Conservation (phyloP, 2,888 invertebrate species). For the Cinara cedri region DNA sequence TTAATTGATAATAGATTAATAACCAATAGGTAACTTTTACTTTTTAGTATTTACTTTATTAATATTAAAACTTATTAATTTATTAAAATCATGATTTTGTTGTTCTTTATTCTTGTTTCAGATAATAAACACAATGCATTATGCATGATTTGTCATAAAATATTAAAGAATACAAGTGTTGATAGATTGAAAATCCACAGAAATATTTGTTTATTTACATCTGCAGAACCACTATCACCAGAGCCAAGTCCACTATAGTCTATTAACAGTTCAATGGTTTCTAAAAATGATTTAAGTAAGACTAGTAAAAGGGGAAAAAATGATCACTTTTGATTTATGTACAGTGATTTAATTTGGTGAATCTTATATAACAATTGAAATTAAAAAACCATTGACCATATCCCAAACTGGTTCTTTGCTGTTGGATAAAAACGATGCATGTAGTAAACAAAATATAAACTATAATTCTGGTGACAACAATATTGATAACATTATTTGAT, state of each 20-base stretch:
- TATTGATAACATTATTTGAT: constrained; percentile 1
- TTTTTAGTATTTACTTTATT: background rate
- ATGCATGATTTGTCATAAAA: background rate
- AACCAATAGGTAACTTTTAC: background rate
- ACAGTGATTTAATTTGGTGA: constrained; percentile 3
- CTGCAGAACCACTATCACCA: background rate
- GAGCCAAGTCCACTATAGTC: constrained; percentile 5
- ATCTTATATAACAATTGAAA: constrained; percentile 3
- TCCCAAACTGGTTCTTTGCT: constrained; percentile 7
- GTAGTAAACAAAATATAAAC: background rate
- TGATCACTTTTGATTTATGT: constrained; percentile 3
- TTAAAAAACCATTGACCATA: constrained; percentile 8
- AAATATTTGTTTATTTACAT: constrained; percentile 14
- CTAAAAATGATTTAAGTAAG: no score
- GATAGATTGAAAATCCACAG: constrained; percentile 7
- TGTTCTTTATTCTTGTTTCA: constrained; percentile 5
- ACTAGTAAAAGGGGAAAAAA: background rate
- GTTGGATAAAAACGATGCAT: background rate
- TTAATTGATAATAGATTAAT: constrained; percentile 6
- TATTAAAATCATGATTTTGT: constrained; percentile 2
- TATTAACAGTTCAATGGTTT: background rate
- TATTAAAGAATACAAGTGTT: constrained; percentile 10
- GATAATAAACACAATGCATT: background rate
- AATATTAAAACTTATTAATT: constrained; percentile 9
- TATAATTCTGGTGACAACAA: constrained; percentile 3